A percentile compares a stretch with the other conserved stretches of the same genome.
These are phyloP conservation scores for Diploptera punctata DNA, from an alignment of 2,888 invertebrate genomes.

Conservation along the genomic window DNA sequence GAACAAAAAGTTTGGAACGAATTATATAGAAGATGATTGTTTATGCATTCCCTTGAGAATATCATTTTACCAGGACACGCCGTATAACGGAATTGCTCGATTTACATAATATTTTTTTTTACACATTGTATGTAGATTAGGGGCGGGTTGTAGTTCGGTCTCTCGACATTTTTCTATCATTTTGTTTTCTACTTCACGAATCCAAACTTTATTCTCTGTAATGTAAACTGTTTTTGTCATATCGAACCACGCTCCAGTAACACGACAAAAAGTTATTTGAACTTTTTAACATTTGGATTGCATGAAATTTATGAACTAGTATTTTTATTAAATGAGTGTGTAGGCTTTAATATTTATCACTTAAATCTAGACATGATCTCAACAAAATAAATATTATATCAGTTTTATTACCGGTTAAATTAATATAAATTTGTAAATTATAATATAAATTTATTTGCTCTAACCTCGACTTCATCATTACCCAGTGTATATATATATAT, in stretches of 20 bases:
- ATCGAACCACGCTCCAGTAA: not conserved
- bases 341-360: too few relatives aligned
- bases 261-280: slow-evolving; percentile 8
- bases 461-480: too few relatives aligned
- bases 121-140: slow-evolving; percentile 31
- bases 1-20: too few relatives aligned
- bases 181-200: not conserved
- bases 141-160: not conserved
- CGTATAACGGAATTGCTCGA: slow-evolving; percentile 30
- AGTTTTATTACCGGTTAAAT: too few relatives aligned
- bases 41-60: slow-evolving; percentile 22
- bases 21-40: not conserved
- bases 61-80: slow-evolving; percentile 20
- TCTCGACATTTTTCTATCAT: slow-evolving; percentile 13
- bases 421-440: too few relatives aligned
- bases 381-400: too few relatives aligned
- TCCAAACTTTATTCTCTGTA: not conserved
- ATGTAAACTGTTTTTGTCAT: not conserved
- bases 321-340: too few relatives aligned
- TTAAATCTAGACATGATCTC: too few relatives aligned
- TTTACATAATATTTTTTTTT: slow-evolving; percentile 30
- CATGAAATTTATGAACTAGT: too few relatives aligned
- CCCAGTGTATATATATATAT: too few relatives aligned
- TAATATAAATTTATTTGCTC: too few relatives aligned
- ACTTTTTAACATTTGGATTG: not conserved